Evolutionary conservation across 92 coral and sea anemone genomes (phyloP).

Genomic region (Hydrozoanthus gracilis): DNA sequence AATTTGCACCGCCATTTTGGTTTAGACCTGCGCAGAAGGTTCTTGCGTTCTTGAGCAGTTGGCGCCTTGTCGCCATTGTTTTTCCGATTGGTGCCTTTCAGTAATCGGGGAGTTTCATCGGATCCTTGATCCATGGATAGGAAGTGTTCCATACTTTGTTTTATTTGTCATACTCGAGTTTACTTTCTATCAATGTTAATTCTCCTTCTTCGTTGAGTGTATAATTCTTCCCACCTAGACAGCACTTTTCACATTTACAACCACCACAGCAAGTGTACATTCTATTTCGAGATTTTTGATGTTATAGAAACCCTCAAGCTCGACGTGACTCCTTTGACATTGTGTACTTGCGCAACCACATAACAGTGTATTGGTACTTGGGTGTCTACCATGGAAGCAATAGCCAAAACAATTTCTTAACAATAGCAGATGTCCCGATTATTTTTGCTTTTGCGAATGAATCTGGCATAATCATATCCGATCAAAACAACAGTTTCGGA

Average conservation of each 20-base stretch:
- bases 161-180: constrained; percentile 30
- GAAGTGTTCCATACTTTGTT: constrained; percentile 41
- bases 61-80: constrained; percentile 14
- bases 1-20: too few relatives aligned
- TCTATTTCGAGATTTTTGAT: background rate
- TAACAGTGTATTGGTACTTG: constrained; percentile 14
- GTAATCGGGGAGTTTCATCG: constrained; percentile 21
- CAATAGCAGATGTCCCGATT: constrained; percentile 59
- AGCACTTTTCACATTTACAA: constrained; percentile 38
- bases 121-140: constrained; percentile 44
- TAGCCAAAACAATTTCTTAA: constrained; percentile 63
- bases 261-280: constrained; percentile 25
- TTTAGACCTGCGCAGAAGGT: too few relatives aligned
- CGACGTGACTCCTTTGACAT: constrained; percentile 14
- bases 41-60: constrained; percentile 17
- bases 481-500: constrained; percentile 66
- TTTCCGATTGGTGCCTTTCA: constrained; percentile 1
- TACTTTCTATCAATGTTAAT: constrained; percentile 28
- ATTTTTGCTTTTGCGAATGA: constrained; percentile 62
- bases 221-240: constrained; percentile 33
- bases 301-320: background rate
- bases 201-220: constrained; percentile 45
- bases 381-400: constrained; percentile 64
- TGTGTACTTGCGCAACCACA: background rate
- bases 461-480: constrained; percentile 76